Percentiles rank a stretch among this genome's conserved stretches.
Conservation (phyloP, 1,140 invertebrate species). For the Trigoniulus corallinus region DNA sequence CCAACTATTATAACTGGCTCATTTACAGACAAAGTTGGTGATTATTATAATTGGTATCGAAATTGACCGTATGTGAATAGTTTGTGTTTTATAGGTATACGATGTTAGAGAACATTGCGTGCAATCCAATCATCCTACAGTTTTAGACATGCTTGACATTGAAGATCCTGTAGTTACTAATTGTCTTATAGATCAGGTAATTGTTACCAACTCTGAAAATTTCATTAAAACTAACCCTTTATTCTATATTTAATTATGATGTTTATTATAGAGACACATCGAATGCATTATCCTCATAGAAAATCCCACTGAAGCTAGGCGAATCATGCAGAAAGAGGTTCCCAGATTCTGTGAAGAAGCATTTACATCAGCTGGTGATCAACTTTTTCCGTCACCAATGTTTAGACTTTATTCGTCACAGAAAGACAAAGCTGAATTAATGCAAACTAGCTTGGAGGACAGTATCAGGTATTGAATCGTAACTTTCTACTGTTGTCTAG, state of each 20-base stretch:
- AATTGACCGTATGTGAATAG: constrained; percentile 7
- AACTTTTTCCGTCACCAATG: constrained; percentile 1
- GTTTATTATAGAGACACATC: not conserved
- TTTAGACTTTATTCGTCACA: constrained; percentile 2
- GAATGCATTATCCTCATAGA: constrained; percentile 1
- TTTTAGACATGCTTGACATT: constrained; percentile 53
- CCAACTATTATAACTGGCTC: constrained; percentile 49
- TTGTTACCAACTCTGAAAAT: too few relatives aligned
- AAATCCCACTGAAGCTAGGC: not conserved
- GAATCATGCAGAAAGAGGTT: not conserved
- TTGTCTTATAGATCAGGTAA: constrained; percentile 62
- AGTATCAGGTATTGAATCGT: constrained; percentile 1
- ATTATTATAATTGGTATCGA: constrained; percentile 6
- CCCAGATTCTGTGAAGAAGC: constrained; percentile 10
- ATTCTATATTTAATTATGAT: not conserved
- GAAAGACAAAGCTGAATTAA: not conserved
- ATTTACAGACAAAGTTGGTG: constrained; percentile 34
- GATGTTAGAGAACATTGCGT: constrained; percentile 39
- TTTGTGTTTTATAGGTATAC: constrained; percentile 31
- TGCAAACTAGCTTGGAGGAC: constrained; percentile 6
- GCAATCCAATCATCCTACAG: constrained; percentile 26
- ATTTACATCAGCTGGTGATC: constrained; percentile 10
- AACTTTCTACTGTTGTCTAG: not conserved
- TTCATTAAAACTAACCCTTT: too few relatives aligned
- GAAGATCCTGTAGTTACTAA: constrained; percentile 60